Evolutionary conservation across 2,888 invertebrate genomes (phyloP).

Genomic region (Cerceris rybyensis): DNA sequence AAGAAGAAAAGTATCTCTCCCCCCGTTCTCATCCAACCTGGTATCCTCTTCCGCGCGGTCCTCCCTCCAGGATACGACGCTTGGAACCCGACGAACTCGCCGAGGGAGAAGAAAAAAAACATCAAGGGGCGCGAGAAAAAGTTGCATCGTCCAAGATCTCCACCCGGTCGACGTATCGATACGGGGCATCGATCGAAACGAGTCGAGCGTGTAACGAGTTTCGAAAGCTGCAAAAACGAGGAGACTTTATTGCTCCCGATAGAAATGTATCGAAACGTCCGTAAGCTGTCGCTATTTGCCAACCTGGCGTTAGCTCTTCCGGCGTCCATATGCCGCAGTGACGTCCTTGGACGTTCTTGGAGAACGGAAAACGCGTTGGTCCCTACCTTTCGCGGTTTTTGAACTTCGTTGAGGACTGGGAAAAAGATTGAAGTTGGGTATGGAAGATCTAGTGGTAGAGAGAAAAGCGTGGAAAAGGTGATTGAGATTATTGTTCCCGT

Average conservation of each 20-base stretch:
- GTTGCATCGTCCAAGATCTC: constrained; percentile 55
- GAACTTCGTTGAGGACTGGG: too few species aligned
- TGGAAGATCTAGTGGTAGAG: too few species aligned
- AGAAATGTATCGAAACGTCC: constrained; percentile 67
- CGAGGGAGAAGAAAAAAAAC: constrained; percentile 52
- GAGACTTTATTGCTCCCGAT: constrained; percentile 62
- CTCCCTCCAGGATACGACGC: constrained; percentile 25
- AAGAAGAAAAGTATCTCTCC: constrained; percentile 58
- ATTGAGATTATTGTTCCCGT: too few species aligned
- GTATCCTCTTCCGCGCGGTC: background rate
- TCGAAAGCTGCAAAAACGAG: constrained; percentile 47
- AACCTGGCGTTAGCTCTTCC: background rate
- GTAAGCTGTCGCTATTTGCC: constrained; percentile 57
- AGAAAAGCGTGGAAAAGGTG: too few species aligned
- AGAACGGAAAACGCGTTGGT: too few species aligned
- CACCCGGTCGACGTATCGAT: constrained; percentile 43
- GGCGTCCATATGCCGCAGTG: background rate
- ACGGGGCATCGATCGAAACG: constrained; percentile 51
- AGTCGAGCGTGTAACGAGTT: constrained; percentile 57
- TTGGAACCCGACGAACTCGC: constrained; percentile 34
- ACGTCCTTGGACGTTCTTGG: too few species aligned
- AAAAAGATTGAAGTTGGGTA: too few species aligned
- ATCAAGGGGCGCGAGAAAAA: constrained; percentile 60
- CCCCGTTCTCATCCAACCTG: constrained; percentile 18
- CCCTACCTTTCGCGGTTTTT: too few species aligned